These are phyloP conservation scores for Geophilus truncorum DNA, from an alignment of 2,888 invertebrate species.

Conservation along the genomic window DNA sequence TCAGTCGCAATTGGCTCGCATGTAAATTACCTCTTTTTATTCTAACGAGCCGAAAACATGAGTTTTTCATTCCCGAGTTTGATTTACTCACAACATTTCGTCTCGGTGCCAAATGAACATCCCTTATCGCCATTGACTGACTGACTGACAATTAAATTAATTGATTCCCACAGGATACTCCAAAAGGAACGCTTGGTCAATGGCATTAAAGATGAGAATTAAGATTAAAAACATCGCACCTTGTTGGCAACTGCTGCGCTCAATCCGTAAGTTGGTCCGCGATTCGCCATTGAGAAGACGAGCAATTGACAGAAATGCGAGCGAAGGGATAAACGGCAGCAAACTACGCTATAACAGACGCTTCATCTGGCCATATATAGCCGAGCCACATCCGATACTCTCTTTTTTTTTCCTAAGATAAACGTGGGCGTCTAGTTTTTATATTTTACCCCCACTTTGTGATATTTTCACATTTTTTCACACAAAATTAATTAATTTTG, in stretches of 20 bases:
- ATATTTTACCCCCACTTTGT: too few species aligned
- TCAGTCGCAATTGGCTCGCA: too few species aligned
- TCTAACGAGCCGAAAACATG: too few species aligned
- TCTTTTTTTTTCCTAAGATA: not conserved
- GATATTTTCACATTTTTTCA: not conserved
- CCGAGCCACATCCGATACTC: not conserved
- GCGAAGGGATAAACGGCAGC: too few species aligned
- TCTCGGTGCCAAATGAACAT: too few species aligned
- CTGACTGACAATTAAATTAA: too few species aligned
- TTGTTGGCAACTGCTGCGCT: constrained; percentile 37
- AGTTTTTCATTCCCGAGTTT: too few species aligned
- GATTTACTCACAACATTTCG: too few species aligned
- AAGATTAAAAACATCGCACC: constrained; percentile 31
- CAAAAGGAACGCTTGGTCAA: too few species aligned
- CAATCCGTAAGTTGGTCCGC: constrained; percentile 37
- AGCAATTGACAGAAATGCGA: not conserved
- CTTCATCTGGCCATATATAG: not conserved
- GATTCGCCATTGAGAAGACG: constrained; percentile 31
- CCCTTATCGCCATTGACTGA: too few species aligned
- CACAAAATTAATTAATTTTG: not conserved
- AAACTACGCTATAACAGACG: not conserved
- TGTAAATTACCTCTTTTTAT: too few species aligned
- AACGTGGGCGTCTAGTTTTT: not conserved
- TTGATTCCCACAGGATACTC: too few species aligned
- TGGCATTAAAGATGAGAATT: not conserved